Evolutionary conservation across 2,797 vertebrate genomes (phyloP), one percentile per base, ranked within the genome.

Genomic region (Chelmon rostratus): DNA sequence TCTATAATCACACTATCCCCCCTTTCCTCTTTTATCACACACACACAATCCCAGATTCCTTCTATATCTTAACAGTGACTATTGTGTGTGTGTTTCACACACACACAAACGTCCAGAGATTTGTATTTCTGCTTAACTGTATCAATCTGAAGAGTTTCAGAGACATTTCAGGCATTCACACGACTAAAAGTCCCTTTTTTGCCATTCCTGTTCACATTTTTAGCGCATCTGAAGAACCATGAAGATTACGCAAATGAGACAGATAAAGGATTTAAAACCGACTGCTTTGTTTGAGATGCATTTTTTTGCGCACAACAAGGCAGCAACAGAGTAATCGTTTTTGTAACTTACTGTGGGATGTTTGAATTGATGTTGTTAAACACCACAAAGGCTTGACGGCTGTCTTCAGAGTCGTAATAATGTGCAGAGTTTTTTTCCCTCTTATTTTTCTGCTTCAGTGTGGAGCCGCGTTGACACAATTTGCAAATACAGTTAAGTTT

Each of bases 211-310:
- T 61, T 76, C 57, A 63, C 28, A 58, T 72, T 77, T 76, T 28
- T n/a, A 9, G 25, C 2, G 10, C 68, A 58, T 68, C 2, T 47
- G 61, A 71, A 49, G 65, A 63, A 61, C 35, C 21, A 23, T 38
- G 57, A 69, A 74, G 76, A 82, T 79, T 40, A 84, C 53, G 40
- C 61, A 86, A 84, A 85, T 81, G 28, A 61, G 58, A 65, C 31
- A 62, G 40, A 69, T 56, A 23, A 80, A 56, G 49, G 23, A 78
- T 47, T 64, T 53, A 61, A 57, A 80, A 57, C 59, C 12, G 4
- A 33, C 50, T 23, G 37, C 69, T 79, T 79, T 81, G 67, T 73
- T 61, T 62, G 54, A 82, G 69, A 73, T 59, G 46, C 28, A 23
- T 16, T 44, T 37, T 46, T 33, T 80, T 53, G 21, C 37, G 42